Percentiles rank a stretch among this genome's conserved stretches.
phyloP scores from a whole-genome alignment of 2,113 vertebrate species.

The Cranoglanis bouderius region DNA sequence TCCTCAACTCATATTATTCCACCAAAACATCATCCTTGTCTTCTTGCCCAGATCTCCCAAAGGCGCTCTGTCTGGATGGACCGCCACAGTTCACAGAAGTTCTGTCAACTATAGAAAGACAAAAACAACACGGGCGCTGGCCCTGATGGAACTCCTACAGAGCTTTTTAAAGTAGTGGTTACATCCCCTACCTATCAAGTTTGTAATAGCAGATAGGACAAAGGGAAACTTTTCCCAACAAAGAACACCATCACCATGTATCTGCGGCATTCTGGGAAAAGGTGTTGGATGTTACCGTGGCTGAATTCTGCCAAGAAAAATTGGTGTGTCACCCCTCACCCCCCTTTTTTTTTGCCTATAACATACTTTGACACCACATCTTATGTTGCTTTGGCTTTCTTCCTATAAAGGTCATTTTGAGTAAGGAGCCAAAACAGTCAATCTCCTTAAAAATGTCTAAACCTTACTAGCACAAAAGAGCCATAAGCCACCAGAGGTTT shows the following conservation, averaged over 20 bases:
- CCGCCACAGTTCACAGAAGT: neutral
- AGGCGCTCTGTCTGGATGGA: neutral
- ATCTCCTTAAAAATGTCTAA: neutral
- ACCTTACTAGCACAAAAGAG: neutral
- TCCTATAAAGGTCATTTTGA: neutral
- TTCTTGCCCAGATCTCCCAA: neutral
- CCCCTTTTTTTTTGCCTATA: neutral
- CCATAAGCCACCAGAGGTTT: slow-evolving; percentile 10
- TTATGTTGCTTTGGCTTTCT: neutral
- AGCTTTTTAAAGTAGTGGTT: neutral
- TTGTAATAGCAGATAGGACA: neutral
- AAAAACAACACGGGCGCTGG: neutral
- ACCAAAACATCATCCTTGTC: neutral
- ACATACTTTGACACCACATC: neutral
- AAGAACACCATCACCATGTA: neutral
- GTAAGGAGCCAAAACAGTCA: neutral
- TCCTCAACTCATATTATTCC: neutral
- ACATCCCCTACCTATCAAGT: neutral
- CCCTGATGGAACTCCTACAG: neutral
- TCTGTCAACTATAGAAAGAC: slow-evolving; percentile 15
- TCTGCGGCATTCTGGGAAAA: neutral
- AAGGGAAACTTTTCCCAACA: neutral
- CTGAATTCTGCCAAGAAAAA: neutral
- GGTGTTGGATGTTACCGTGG: neutral
- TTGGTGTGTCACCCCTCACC: no score